Evolutionary conservation across 2,113 vertebrate species (phyloP).

Genomic region (Oncorhynchus tshawytscha): DNA sequence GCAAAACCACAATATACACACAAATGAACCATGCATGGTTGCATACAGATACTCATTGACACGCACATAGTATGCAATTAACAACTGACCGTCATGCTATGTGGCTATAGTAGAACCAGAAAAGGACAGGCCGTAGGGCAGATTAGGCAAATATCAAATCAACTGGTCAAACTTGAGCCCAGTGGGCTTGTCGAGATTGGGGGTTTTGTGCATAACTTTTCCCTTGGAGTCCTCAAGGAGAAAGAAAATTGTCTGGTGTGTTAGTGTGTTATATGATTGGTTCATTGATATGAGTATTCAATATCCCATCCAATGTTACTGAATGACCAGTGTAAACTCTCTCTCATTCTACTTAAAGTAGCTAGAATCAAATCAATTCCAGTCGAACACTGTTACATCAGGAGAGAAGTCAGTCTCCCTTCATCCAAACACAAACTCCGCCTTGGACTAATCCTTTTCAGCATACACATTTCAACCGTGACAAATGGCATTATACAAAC

Average conservation of each 20-base stretch:
- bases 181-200: no score
- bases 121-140: neutral
- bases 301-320: neutral
- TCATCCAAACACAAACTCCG: neutral
- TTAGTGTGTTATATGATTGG: neutral
- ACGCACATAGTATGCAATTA: neutral
- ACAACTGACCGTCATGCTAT: neutral
- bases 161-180: no score
- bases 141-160: no score
- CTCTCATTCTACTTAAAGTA: neutral
- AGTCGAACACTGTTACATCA: neutral
- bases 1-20: neutral
- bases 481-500: slow-evolving; percentile 35
- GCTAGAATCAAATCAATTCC: neutral
- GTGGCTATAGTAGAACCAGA: neutral
- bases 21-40: neutral
- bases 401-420: neutral
- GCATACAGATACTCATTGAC: neutral
- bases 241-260: no score
- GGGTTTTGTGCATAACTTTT: no score
- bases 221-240: no score
- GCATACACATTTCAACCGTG: slow-evolving; percentile 11
- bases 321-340: neutral
- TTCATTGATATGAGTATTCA: neutral
- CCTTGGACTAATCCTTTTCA: slow-evolving; percentile 15